These are phyloP conservation scores for Parus major DNA, from an alignment of 2,113 vertebrate genomes.

Conservation along the genomic window DNA sequence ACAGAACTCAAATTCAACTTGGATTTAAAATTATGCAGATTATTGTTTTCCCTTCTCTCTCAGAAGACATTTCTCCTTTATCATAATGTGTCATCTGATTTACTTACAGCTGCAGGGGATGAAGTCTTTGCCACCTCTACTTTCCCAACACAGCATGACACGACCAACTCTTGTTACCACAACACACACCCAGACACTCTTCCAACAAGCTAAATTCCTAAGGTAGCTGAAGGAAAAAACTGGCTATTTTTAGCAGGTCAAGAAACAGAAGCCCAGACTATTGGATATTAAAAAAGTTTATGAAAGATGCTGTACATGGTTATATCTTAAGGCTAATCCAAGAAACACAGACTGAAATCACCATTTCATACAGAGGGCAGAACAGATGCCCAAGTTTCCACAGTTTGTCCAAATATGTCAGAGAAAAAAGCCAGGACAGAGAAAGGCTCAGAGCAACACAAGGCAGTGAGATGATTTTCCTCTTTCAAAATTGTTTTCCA, in stretches of 20 bases:
- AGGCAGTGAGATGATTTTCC: neutral
- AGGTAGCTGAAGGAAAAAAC: neutral
- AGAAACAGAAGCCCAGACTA: neutral
- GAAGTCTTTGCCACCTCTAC: neutral
- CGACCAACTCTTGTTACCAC: neutral
- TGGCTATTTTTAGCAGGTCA: neutral
- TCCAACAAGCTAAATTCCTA: neutral
- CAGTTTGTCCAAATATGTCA: neutral
- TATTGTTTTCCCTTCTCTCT: neutral
- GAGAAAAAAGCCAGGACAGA: neutral
- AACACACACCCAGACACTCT: neutral
- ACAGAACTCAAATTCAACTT: neutral
- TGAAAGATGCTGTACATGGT: neutral
- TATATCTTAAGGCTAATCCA: neutral
- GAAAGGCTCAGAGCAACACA: neutral
- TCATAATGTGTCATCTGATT: neutral
- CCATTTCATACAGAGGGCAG: neutral
- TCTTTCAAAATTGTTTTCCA: neutral
- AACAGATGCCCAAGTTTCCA: neutral
- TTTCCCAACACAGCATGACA: neutral
- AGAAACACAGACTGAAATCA: neutral
- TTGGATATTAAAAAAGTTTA: neutral
- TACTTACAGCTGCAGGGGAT: neutral
- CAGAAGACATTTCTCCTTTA: neutral
- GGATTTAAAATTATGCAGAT: constrained; percentile 13